Base-by-base conservation (phyloP, 2,888 invertebrate genomes). In the Exocentrus adspersus region DNA sequence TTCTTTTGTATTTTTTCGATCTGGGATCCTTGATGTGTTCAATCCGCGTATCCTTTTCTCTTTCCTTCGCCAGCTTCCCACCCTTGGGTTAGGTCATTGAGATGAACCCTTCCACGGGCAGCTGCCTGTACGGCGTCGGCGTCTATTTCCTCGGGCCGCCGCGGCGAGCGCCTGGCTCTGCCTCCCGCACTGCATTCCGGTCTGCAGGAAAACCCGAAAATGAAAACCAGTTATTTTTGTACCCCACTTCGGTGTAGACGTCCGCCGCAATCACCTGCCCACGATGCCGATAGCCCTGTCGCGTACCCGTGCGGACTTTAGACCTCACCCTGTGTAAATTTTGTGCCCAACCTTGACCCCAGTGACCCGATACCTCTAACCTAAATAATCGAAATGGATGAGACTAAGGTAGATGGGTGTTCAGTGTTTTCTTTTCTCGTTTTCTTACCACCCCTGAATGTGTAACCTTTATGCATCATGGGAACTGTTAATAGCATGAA, bases 151-250 rank as follows among this genome's bases (percentile, higher is more conserved):
- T 12, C 30, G 45, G 12, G 17, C 46, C 32, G 16, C 57, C 57
- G 57, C 30, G 7, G n/a, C 30, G 57, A 32, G 57, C 57, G 45
- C 57, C 20, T 12, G 24, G 12, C 30, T 30, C 57, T 45, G 12
- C 46, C 46, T 46, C 57, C 57, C 12, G 45, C 14, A 57, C 57
- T 57, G 60, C 64, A 67, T 62, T 60, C 62, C 64, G 51, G 60
- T 62, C 67, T 63, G 74, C 72, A 72, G 73, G 71, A 71, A 69
- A 71, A 75, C 68, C 69, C 60, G 73, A 75, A 74, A 74, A 75
- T 72, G 75, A 73, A 78, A 74, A 74, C 72, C 75, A 79, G 79
- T 80, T 78, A 78, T 80, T 79, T 78, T 78, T 76, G 78, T 77
- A 75, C 75, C 76, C 75, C 73, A 68, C 68, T 64, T 67, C 74